Evolutionary conservation across 2,888 invertebrate genomes (phyloP).

Genomic region (Tuberolachnus salignus): DNA sequence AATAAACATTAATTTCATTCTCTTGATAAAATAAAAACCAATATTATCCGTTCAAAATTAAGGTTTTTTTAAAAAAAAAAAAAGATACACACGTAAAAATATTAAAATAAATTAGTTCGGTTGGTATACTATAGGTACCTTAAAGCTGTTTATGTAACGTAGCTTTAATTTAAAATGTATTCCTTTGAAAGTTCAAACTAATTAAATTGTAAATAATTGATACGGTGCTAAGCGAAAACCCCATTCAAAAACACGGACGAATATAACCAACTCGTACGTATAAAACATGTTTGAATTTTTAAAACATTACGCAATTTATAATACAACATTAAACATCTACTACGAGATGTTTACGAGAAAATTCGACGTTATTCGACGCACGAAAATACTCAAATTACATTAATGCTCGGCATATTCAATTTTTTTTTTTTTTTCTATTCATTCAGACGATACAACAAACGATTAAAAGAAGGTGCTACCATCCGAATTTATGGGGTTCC

Average conservation of each 20-base stretch:
- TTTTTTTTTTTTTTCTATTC: too few species aligned
- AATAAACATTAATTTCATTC: too few species aligned
- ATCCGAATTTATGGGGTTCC: too few species aligned
- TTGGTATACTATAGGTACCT: background rate
- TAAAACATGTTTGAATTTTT: background rate
- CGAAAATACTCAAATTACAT: too few species aligned
- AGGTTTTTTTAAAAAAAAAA: too few species aligned
- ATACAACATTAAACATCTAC: slow-evolving; percentile 3
- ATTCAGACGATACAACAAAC: too few species aligned
- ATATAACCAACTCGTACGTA: background rate
- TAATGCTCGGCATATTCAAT: too few species aligned
- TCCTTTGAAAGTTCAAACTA: background rate
- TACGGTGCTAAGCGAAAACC: background rate
- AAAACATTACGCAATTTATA: background rate
- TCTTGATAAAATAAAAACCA: too few species aligned
- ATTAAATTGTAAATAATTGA: background rate
- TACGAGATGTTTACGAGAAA: background rate
- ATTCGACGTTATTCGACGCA: too few species aligned
- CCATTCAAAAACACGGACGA: background rate
- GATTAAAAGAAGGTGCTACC: too few species aligned
- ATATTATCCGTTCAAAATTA: too few species aligned
- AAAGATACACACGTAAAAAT: too few species aligned
- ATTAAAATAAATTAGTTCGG: background rate
- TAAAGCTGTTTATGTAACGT: background rate
- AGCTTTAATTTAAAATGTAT: background rate